phyloP scores from a whole-genome alignment of 2,113 vertebrate species.

The Tursiops truncatus region DNA sequence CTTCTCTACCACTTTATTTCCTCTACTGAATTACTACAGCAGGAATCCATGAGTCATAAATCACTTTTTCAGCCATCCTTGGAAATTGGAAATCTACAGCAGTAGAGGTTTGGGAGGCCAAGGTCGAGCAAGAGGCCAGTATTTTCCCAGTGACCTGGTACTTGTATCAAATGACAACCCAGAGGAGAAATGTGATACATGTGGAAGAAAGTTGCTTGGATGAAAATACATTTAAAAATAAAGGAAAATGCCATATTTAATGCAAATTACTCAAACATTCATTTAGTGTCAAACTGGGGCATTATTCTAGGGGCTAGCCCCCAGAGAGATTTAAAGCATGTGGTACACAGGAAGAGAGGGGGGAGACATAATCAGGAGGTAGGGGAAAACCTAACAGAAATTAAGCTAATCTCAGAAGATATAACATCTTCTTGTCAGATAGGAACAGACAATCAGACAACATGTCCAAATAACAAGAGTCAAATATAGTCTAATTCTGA shows the following conservation, averaged over 20 bases:
- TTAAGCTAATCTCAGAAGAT: neutral
- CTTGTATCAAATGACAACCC: neutral
- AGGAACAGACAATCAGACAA: neutral
- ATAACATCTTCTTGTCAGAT: neutral
- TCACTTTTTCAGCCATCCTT: neutral
- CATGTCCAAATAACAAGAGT: neutral
- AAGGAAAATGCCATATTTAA: neutral
- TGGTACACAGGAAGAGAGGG: neutral
- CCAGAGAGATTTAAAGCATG: neutral
- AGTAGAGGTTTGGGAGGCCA: neutral
- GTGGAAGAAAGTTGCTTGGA: conserved; percentile 15
- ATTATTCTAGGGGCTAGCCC: neutral
- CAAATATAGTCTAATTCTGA: neutral
- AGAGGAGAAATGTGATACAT: neutral
- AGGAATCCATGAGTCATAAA: neutral
- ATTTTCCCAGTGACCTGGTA: neutral
- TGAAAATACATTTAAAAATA: neutral
- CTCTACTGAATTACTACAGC: neutral
- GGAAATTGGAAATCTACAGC: neutral
- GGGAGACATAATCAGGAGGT: neutral
- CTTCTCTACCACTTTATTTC: neutral
- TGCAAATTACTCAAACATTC: neutral
- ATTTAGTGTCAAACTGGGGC: neutral
- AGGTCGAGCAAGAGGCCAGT: neutral
- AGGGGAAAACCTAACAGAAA: neutral